A percentile compares a stretch with the other conserved stretches of the same genome.
phyloP scores from a whole-genome alignment of 53 echinoderm and acorn worm species.

The Apostichopus leukothele region DNA sequence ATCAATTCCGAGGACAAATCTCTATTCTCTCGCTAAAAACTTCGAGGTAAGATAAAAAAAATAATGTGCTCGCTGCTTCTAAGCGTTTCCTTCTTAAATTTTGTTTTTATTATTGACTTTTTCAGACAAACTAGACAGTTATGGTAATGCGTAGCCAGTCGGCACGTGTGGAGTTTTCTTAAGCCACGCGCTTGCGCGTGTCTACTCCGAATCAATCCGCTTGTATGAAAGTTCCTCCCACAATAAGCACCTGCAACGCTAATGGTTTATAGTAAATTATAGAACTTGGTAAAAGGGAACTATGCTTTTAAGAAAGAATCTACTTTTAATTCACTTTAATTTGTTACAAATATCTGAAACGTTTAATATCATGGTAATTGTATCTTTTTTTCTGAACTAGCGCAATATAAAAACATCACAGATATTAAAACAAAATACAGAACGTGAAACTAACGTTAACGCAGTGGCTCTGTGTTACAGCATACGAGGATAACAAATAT shows the following conservation, averaged over 20 bases:
- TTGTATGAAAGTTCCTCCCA: slow-evolving; percentile 30
- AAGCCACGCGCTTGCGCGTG: slow-evolving; percentile 44
- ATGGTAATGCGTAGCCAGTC: slow-evolving; percentile 15
- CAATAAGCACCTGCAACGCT: background rate
- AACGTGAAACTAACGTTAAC: no score
- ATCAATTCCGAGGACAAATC: background rate
- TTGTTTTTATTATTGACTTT: slow-evolving; percentile 2
- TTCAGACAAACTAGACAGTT: slow-evolving; percentile 11
- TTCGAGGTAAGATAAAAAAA: background rate
- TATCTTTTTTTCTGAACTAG: background rate
- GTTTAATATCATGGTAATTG: background rate
- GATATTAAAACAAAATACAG: no score
- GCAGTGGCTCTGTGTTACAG: no score
- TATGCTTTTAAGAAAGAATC: no score
- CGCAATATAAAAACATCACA: no score
- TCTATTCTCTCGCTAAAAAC: background rate
- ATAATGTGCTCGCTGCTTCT: background rate
- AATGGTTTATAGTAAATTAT: no score
- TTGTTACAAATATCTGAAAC: background rate
- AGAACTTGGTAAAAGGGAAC: no score
- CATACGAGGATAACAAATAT: no score
- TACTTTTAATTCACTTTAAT: no score
- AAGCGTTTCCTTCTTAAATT: slow-evolving; percentile 6
- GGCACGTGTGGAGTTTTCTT: slow-evolving; percentile 10
- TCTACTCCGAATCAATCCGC: slow-evolving; percentile 35